Evolutionary conservation across 1,140 invertebrate genomes (phyloP), one percentile per base, ranked within the genome.

Genomic region (Lethrus apterus): DNA sequence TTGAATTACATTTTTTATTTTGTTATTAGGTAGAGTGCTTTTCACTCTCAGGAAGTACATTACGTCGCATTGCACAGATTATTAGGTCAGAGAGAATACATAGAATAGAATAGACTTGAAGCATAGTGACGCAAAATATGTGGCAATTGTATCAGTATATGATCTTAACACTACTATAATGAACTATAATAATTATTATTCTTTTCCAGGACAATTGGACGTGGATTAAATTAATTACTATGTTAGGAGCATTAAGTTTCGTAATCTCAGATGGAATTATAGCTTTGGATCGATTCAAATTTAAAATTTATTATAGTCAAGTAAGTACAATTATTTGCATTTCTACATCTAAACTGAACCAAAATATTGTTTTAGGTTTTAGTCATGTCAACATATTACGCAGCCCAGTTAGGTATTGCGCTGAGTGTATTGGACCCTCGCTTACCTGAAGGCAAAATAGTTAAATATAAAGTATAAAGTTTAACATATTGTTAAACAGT

Each of bases 361-460:
- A 2, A 38, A 2, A 0, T 15, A 21, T 21, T 33, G 8, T 38
- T 38, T 3, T 17, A 38, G 35, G 35, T 21, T 21, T 7, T 38
- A 4, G 13, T 38, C 24, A 38, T 21, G 35, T 38, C 35, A 5
- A 38, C 35, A 1, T 38, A 38, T 21, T 38, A 38, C 18, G 7
- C 18, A 1, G 35, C 35, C 7, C 35, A 38, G 13, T 21, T 38
- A 4, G n/a, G 20, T 3, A 38, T 38, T 15, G 20, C 35, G 19
- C 13, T 38, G 18, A 38, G 35, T 19, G n/a, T 38, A 15, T 11
- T 38, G 4, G 35, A 38, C 20, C 35, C 35, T n/a, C 35, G 35
- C 24, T 23, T 19, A 7, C 35, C 35, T 21, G n/a, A n/a, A n/a
- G n/a, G n/a, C n/a, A n/a, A n/a, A n/a, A n/a, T n/a, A n/a, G n/a